Conservation (phyloP, 2,113 vertebrate species). For the Sardina pilchardus region DNA sequence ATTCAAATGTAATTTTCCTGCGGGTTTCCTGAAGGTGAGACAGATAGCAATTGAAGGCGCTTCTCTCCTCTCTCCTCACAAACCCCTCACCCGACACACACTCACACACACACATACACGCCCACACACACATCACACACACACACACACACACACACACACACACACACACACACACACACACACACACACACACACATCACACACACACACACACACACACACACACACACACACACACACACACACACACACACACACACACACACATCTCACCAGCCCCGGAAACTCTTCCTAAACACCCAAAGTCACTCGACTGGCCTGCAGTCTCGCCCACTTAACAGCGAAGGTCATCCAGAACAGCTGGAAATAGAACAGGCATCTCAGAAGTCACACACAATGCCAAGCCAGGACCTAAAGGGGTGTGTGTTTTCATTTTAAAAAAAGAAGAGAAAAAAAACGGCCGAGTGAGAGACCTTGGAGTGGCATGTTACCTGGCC, state of each 20-base stretch:
- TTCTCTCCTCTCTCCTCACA: conserved; percentile 20
- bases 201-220: neutral
- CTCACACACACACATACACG: neutral
- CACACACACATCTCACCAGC: neutral
- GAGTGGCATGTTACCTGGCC: neutral
- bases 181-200: neutral
- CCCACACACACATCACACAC: neutral
- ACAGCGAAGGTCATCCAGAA: neutral
- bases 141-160: neutral
- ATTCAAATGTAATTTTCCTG: conserved; percentile 48
- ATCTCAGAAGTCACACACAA: neutral
- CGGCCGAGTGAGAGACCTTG: neutral
- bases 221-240: neutral
- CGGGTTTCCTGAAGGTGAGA: conserved; percentile 44
- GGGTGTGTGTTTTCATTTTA: neutral
- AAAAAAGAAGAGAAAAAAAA: neutral
- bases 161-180: neutral
- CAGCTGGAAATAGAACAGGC: conserved; percentile 25
- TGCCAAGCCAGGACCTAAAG: neutral
- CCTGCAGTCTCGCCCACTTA: neutral
- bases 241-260: neutral
- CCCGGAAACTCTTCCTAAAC: conserved; percentile 9
- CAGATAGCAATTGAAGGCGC: conserved; percentile 24
- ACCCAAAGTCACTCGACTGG: conserved; percentile 14
- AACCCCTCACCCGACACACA: neutral